These are phyloP conservation scores for Pelobates fuscus DNA, from an alignment of 2,113 vertebrate genomes.

Conservation along the genomic window DNA sequence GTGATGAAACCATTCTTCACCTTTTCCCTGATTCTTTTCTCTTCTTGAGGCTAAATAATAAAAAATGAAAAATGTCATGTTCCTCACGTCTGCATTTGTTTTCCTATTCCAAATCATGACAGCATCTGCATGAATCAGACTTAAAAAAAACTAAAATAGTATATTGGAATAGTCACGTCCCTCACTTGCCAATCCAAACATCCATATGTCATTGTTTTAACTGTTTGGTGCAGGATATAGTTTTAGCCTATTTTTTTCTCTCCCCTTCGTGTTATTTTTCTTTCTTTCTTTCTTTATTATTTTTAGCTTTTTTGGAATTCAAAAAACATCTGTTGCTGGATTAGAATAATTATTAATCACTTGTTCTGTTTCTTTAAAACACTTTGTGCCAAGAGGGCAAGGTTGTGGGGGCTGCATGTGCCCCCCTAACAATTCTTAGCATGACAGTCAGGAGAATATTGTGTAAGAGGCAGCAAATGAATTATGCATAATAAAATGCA, in stretches of 20 bases:
- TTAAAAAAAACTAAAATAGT: background rate
- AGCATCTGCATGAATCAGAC: slow-evolving; percentile 24
- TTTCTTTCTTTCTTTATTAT: background rate
- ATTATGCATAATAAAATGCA: too few relatives aligned
- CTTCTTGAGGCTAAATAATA: background rate
- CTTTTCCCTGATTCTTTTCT: too few relatives aligned
- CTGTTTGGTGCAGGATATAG: slow-evolving; percentile 21
- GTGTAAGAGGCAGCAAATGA: too few relatives aligned
- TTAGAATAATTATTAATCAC: too few relatives aligned
- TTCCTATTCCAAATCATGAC: background rate
- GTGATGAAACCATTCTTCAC: too few relatives aligned
- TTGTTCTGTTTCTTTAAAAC: too few relatives aligned
- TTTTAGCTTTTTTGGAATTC: background rate
- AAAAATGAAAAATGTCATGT: slow-evolving; percentile 22
- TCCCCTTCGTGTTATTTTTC: background rate
- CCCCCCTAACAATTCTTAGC: too few relatives aligned
- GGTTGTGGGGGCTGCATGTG: too few relatives aligned
- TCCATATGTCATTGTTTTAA: background rate
- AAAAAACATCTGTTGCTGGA: slow-evolving; percentile 19
- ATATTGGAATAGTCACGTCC: slow-evolving; percentile 10
- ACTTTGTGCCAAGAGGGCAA: too few relatives aligned
- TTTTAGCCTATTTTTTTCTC: background rate
- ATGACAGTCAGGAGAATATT: too few relatives aligned
- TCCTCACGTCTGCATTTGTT: slow-evolving; percentile 19
- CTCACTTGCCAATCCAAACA: background rate